Conservation (phyloP, 2,797 vertebrate genomes). For the Chrosomus eos region DNA sequence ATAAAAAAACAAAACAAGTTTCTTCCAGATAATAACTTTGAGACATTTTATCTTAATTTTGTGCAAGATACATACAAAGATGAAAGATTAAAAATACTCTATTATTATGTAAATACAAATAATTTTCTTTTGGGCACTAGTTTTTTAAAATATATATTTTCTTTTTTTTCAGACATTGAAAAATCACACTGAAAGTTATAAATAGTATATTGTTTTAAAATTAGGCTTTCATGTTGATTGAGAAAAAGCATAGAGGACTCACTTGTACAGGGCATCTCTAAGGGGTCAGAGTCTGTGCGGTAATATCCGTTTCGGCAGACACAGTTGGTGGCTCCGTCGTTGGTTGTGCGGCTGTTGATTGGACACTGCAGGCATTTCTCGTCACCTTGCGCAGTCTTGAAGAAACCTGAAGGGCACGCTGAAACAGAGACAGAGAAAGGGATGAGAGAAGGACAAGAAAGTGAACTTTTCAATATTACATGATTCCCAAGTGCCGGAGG, state of each 20-base stretch:
- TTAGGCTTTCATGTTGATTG: background rate
- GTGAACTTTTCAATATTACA: conserved; percentile 35
- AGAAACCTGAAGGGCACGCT: conserved; percentile 90
- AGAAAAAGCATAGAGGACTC: conserved; percentile 64
- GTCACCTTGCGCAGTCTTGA: conserved; percentile 94
- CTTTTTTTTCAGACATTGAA: background rate
- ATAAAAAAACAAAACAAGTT: background rate
- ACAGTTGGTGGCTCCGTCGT: conserved; percentile 92
- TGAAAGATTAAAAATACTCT: background rate
- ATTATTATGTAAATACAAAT: background rate
- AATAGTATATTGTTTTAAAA: too few species aligned
- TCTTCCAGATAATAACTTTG: background rate
- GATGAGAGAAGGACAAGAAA: conserved; percentile 1
- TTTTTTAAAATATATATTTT: background rate
- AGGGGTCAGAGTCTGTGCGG: conserved; percentile 90
- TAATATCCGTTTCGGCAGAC: conserved; percentile 94
- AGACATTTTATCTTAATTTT: background rate
- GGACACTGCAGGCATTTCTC: conserved; percentile 92
- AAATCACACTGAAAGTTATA: too few species aligned
- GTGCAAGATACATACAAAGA: background rate
- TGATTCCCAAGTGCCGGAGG: conserved; percentile 9
- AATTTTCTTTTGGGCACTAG: background rate
- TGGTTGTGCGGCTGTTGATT: conserved; percentile 96
- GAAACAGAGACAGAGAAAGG: conserved; percentile 60
- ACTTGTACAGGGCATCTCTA: conserved; percentile 98